Conservation (phyloP, 2,113 vertebrate genomes). For the Percina caprodes region DNA sequence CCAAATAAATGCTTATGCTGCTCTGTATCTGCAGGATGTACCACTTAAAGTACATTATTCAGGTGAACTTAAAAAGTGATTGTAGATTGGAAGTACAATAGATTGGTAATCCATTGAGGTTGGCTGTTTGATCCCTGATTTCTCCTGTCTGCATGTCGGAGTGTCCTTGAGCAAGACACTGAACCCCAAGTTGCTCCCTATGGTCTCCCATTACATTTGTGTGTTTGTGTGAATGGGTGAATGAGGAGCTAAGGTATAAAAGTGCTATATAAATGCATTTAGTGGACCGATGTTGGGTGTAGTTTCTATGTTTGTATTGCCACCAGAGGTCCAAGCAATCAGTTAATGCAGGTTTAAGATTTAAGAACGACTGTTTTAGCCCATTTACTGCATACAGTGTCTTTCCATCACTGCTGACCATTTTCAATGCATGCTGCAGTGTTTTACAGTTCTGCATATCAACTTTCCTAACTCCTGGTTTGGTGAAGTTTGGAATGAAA, state of each 20-base stretch:
- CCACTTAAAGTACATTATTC: neutral
- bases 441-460: neutral
- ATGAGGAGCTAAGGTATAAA: neutral
- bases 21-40: neutral
- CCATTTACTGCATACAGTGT: neutral
- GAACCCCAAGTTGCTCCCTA: too few species aligned
- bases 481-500: slow-evolving; percentile 19
- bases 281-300: neutral
- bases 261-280: neutral
- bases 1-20: neutral
- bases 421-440: neutral
- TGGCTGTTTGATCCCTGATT: too few species aligned
- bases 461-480: neutral
- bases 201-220: neutral
- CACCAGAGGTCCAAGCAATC: neutral
- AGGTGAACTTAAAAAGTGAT: neutral
- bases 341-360: neutral
- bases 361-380: neutral
- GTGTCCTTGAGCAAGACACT: too few species aligned
- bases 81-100: too few species aligned
- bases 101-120: too few species aligned
- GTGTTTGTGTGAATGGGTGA: neutral
- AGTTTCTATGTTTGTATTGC: neutral
- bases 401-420: neutral
- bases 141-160: too few species aligned